These are phyloP conservation scores for Notolepis coatsorum DNA, from an alignment of 2,797 vertebrate genomes.

Conservation along the genomic window DNA sequence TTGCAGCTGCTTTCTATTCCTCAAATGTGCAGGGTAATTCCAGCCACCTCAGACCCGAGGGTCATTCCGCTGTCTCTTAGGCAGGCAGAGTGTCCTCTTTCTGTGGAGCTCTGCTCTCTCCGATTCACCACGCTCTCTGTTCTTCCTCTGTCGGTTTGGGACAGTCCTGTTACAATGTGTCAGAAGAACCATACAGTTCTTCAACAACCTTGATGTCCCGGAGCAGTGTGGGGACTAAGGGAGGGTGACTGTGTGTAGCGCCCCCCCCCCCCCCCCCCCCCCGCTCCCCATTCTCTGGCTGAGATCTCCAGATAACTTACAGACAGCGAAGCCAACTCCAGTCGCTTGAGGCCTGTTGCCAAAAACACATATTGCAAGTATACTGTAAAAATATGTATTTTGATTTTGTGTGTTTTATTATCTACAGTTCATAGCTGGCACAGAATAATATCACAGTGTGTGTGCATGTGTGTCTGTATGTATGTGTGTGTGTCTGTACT, in stretches of 20 bases:
- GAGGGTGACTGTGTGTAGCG: conserved; percentile 12
- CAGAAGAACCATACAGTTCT: conserved; percentile 25
- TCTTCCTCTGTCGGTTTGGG: conserved; percentile 55
- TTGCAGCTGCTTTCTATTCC: conserved; percentile 84
- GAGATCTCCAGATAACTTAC: conserved; percentile 39
- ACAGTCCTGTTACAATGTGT: conserved; percentile 48
- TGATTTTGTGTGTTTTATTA: conserved; percentile 4
- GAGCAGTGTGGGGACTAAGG: not conserved
- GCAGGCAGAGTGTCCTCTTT: conserved; percentile 67
- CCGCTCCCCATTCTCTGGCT: conserved; percentile 24
- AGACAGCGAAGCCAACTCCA: conserved; percentile 12
- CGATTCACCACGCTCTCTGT: conserved; percentile 59
- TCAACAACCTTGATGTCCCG: conserved; percentile 12
- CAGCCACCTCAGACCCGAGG: conserved; percentile 79
- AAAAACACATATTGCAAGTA: not conserved
- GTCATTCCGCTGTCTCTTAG: conserved; percentile 74
- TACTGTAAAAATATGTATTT: conserved; percentile 5
- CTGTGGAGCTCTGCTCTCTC: conserved; percentile 59
- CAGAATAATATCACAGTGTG: not conserved
- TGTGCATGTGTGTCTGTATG: not conserved
- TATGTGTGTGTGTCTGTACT: not conserved
- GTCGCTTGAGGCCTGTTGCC: conserved; percentile 21
- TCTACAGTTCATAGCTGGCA: not conserved
- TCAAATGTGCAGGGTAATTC: conserved; percentile 83
- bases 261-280: too few relatives aligned